Base-by-base conservation (phyloP, 2,888 invertebrate genomes). In the Chymomyza fuscimana region DNA sequence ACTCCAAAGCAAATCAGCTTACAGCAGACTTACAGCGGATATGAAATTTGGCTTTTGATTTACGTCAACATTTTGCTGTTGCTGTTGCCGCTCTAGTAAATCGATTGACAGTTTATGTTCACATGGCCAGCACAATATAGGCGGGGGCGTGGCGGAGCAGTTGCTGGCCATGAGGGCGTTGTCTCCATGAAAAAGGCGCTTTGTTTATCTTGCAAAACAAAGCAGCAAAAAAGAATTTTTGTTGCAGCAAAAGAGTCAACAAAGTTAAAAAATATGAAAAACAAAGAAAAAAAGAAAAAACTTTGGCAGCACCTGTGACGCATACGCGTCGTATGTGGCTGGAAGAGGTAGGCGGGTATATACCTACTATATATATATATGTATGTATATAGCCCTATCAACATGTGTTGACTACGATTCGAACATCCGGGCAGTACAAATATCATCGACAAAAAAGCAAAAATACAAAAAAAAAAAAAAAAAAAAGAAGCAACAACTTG, bases 11-110 rank as follows among this genome's bases (percentile, higher is more conserved):
- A 80, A 77, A 80, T 80, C 84, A 82, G 86, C 87, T 89, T 88
- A 89, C 86, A 86, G 78, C 78, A 78, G 84, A 87, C 87, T 89
- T 89, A 89, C 88, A 88, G 68, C 83, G 87, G 87, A 88, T 87
- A 88, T 86, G 81, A 85, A 86, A 78, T 88, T 82, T 82, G 82
- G 78, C 81, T 82, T 82, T 80, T 88, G 87, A 89, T 87, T 87
- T 88, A 86, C 84, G 84, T 82, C 79, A 79, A 80, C 67, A 64
- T 69, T 78, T 76, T 72, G 63, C 66, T 69, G 22, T 66, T 51
- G 65, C 56, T 46, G 40, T 46, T 56, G 56, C 36, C 16, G 63
- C 51, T 72, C 71, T 69, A 69, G 70, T 70, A 77, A 78, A 87
- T 86, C 88, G 89, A 89, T 88, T 88, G 88, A 87, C 83, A 82